Percentiles rank a stretch among this genome's conserved stretches.
These are phyloP conservation scores for Cheilosia variabilis DNA, from an alignment of 2,888 invertebrate species.

Conservation along the genomic window DNA sequence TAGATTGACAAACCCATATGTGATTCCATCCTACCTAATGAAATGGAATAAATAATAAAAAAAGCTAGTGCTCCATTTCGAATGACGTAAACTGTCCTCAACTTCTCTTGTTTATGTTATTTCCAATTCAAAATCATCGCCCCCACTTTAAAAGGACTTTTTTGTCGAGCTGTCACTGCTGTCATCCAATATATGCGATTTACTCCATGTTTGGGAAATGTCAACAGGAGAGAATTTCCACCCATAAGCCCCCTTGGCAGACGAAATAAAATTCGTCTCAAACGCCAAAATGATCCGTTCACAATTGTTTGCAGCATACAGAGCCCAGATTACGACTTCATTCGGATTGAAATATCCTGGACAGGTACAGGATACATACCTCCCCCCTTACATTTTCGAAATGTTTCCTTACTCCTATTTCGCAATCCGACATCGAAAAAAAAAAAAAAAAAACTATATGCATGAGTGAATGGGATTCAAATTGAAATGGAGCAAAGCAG, in stretches of 20 bases:
- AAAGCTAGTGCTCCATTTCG: no score
- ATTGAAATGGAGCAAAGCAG: constrained; percentile 38
- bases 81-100: not conserved
- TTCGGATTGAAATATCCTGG: constrained; percentile 52
- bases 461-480: constrained; percentile 46
- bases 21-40: no score
- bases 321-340: constrained; percentile 47
- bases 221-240: not conserved
- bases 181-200: not conserved
- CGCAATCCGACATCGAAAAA: not conserved
- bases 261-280: constrained; percentile 42
- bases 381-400: constrained; percentile 1
- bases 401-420: not conserved
- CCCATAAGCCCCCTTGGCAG: constrained; percentile 7
- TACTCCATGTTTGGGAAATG: constrained; percentile 2
- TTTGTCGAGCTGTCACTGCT: constrained; percentile 26
- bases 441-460: not conserved
- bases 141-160: constrained; percentile 21
- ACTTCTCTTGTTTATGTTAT: not conserved
- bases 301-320: constrained; percentile 23
- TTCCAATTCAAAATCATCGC: constrained; percentile 2
- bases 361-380: constrained; percentile 17
- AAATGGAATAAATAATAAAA: no score
- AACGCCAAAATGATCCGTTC: constrained; percentile 33
- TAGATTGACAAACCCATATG: no score